Evolutionary conservation across 2,888 invertebrate genomes (phyloP).

Genomic region (Dryococelus australis): DNA sequence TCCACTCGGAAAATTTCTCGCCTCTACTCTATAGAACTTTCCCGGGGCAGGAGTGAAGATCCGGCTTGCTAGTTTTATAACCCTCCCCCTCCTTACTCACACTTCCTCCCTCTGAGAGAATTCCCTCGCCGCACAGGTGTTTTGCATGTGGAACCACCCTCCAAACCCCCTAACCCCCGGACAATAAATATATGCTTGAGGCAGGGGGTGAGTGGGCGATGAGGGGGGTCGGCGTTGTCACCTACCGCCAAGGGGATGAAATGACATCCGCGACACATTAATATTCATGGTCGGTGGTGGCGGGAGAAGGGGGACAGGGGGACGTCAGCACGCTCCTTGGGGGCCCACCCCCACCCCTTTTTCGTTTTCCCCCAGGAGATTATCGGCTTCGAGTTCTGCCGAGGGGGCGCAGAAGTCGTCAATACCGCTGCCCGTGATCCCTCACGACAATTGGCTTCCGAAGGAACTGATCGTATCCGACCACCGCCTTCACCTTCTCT

Average conservation of each 20-base stretch:
- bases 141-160: background rate
- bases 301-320: background rate
- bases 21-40: background rate
- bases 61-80: background rate
- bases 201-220: background rate
- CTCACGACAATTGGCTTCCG: background rate
- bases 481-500: background rate
- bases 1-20: background rate
- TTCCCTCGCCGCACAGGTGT: slow-evolving; percentile 16
- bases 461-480: background rate
- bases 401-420: background rate
- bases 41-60: background rate
- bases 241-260: background rate
- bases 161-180: background rate
- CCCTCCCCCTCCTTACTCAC: background rate
- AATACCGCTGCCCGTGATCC: background rate
- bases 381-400: background rate
- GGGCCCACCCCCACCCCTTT: background rate
- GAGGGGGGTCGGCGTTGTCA: background rate
- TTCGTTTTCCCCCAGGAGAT: background rate
- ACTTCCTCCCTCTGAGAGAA: background rate
- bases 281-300: background rate
- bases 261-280: background rate
- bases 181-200: slow-evolving; percentile 5
- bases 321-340: background rate